Base-by-base conservation (phyloP, 2,797 vertebrate species). In the Scolopax rusticola region DNA sequence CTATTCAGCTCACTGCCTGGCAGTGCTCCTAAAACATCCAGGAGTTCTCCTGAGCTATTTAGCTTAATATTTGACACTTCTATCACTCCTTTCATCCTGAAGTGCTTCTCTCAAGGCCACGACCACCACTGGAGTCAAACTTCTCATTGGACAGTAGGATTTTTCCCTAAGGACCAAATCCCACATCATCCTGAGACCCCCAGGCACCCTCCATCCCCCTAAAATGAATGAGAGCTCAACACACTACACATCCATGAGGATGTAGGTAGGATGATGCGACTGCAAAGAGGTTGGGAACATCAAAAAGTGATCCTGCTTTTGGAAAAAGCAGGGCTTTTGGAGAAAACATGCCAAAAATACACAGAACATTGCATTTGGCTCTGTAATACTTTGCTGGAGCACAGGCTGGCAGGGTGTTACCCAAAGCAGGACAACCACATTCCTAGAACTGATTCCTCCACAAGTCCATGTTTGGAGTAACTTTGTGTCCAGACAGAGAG, bases 51-150 rank as follows among this genome's bases (percentile, higher is more conserved):
- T 1, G 84, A 77, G 75, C 24, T 84, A 33, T 93, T 95, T 56
- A 76, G 75, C 75, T 86, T 83, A 80, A 81, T 84, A 95, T 89
- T 96, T 95, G 79, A 92, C 74, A 92, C 68, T 94, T 89, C 80
- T 64, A 94, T 70, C 73, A 24, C 48, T 84, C 45, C 68, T 94
- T 93, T 85, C 67, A 83, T 87, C 61, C 90, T 19, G 18, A 87
- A 95, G 84, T 75, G 65, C 48, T 95, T 84, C 71, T 84, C 71
- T 54, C 77, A 69, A 89, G 74, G 23, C 30, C 15, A 6, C 74
- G 67, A 69, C 57, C 90, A 76, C 65, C 2, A 0, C 50, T 69
- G 82, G 24, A 90, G 65, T 47, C 47, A 20, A 54, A 27, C 28
- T 56, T 30, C 51, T 50, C 4, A 23, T 7, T 3, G 32, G 14